These are phyloP conservation scores for Tortrix viridana DNA, from an alignment of 2,888 invertebrate genomes.

Conservation along the genomic window DNA sequence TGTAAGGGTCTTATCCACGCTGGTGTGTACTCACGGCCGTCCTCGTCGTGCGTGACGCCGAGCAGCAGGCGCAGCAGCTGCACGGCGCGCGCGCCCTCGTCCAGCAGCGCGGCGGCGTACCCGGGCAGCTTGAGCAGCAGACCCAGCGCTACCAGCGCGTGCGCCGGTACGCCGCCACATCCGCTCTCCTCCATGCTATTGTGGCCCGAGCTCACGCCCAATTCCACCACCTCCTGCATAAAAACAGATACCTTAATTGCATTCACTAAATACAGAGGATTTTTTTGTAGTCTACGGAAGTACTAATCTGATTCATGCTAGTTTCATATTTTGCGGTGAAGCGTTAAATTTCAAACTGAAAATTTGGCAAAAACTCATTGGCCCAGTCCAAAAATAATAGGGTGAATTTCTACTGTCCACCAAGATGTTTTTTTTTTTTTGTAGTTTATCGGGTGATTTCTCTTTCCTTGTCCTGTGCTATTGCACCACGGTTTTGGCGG, in stretches of 20 bases:
- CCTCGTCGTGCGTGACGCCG: conserved; percentile 96
- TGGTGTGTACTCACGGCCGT: conserved; percentile 88
- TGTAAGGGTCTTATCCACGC: neutral
- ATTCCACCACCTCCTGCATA: conserved; percentile 69
- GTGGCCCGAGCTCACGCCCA: conserved; percentile 53
- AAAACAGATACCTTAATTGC: neutral
- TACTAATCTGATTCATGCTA: too few species aligned
- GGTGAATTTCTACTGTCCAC: too few species aligned
- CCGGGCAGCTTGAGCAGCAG: conserved; percentile 94
- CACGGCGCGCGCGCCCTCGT: conserved; percentile 93
- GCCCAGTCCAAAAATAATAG: too few species aligned
- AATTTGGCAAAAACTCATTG: too few species aligned
- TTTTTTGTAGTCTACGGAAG: too few species aligned
- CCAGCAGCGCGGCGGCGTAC: conserved; percentile 94
- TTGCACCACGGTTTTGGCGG: neutral
- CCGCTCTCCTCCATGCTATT: conserved; percentile 57
- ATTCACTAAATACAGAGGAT: too few species aligned
- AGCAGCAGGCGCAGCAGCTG: conserved; percentile 93
- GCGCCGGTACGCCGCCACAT: conserved; percentile 89
- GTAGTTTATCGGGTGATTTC: too few species aligned
- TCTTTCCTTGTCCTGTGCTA: too few species aligned
- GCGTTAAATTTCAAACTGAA: too few species aligned
- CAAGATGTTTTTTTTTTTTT: too few species aligned
- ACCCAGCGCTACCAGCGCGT: conserved; percentile 95
- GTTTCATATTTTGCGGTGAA: too few species aligned